Conservation (phyloP, 2,888 invertebrate species). For the Yponomeuta cagnagella region DNA sequence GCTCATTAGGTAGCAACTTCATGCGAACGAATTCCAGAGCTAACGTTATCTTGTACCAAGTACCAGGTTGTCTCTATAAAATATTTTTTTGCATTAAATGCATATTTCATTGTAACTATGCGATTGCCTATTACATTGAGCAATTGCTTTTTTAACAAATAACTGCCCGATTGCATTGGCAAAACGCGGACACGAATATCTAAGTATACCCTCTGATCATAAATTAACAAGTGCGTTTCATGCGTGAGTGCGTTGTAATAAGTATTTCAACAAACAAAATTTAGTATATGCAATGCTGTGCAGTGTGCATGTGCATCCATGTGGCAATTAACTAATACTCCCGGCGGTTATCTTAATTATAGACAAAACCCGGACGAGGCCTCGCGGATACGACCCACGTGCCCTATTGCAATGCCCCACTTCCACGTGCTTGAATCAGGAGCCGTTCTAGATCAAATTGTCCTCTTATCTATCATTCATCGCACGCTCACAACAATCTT, state of each 20-base stretch:
- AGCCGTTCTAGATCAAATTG: background rate
- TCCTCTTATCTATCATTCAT: constrained; percentile 15
- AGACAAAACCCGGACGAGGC: constrained; percentile 2
- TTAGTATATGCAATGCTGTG: background rate
- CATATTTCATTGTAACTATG: background rate
- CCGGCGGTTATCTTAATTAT: constrained; percentile 2
- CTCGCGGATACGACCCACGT: background rate
- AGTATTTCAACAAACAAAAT: constrained; percentile 13
- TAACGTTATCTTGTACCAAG: background rate
- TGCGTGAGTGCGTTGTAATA: constrained; percentile 16
- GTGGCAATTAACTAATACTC: background rate
- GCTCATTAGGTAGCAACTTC: background rate
- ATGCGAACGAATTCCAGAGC: background rate
- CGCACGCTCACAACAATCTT: constrained; percentile 5
- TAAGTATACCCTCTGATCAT: constrained; percentile 11
- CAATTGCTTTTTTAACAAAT: constrained; percentile 11
- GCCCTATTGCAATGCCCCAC: constrained; percentile 6
- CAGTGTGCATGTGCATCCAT: background rate
- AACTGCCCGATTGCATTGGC: constrained; percentile 5
- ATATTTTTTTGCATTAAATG: background rate
- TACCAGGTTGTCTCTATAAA: background rate
- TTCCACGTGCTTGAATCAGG: constrained; percentile 2
- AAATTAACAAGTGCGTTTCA: constrained; percentile 15
- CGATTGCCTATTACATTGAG: background rate
- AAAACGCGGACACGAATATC: constrained; percentile 14